phyloP scores from a whole-genome alignment of 2,888 invertebrate genomes.

The Brachypalpus laphriformis region DNA sequence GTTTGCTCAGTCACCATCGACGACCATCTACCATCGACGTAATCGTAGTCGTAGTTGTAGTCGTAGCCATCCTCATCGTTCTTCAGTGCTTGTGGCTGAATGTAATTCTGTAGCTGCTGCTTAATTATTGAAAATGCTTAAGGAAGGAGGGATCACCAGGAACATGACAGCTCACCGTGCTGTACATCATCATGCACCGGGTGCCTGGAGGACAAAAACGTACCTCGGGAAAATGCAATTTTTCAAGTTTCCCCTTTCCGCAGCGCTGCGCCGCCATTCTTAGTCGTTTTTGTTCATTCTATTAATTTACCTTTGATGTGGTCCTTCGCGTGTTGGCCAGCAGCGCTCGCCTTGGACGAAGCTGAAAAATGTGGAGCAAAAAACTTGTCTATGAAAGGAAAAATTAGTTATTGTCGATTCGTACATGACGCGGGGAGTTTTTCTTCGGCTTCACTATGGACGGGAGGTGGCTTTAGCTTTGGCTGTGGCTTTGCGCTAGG shows the following conservation, averaged over 20 bases:
- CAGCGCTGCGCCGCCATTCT: conserved; percentile 4
- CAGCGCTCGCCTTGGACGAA: conserved; percentile 39
- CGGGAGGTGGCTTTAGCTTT: background rate
- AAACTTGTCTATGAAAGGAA: conserved; percentile 74
- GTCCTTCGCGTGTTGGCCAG: conserved; percentile 67
- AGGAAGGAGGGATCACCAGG: conserved; percentile 72
- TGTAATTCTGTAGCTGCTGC: conserved; percentile 65
- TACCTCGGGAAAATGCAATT: conserved; percentile 67
- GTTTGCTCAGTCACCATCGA: conserved; percentile 45
- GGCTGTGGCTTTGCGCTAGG: background rate
- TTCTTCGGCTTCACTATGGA: conserved; percentile 3
- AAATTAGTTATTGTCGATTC: conserved; percentile 74
- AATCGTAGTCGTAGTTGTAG: conserved; percentile 5
- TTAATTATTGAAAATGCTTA: conserved; percentile 75
- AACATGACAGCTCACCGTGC: conserved; percentile 74
- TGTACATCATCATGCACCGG: conserved; percentile 72
- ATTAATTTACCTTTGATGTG: conserved; percentile 72
- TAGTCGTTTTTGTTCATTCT: conserved; percentile 55
- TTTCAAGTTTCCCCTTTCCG: conserved; percentile 50
- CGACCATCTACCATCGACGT: conserved; percentile 23
- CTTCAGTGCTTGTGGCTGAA: conserved; percentile 65
- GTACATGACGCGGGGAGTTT: conserved; percentile 73
- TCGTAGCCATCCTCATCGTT: conserved; percentile 38
- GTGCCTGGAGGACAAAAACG: conserved; percentile 69
- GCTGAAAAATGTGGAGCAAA: conserved; percentile 72